A percentile compares a stretch with the other conserved stretches of the same genome.
Evolutionary conservation across 37 sponge, comb jelly and placozoan genomes (phyloP).

Genomic region (Halichondria panicea): DNA sequence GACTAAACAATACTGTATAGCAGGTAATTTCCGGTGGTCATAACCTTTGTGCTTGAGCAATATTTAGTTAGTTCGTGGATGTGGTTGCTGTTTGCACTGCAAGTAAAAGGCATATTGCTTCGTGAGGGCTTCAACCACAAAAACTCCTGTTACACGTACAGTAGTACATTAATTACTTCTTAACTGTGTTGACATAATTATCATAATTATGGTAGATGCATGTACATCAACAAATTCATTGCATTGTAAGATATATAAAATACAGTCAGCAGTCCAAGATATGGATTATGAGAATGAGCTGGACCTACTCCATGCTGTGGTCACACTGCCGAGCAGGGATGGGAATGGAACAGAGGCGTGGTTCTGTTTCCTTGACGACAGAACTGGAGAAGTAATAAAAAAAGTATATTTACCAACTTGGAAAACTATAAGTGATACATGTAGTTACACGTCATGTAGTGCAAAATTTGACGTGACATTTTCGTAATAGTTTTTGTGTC

Average conservation of each 20-base stretch:
- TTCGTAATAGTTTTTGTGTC: not conserved
- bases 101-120: too few relatives aligned
- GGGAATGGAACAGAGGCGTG: constrained; percentile 7
- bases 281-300: constrained; percentile 79
- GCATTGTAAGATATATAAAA: too few relatives aligned
- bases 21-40: too few relatives aligned
- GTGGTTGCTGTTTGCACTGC: too few relatives aligned
- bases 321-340: constrained; percentile 34
- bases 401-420: constrained; percentile 55
- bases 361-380: constrained; percentile 68
- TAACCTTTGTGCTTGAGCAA: too few relatives aligned
- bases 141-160: too few relatives aligned
- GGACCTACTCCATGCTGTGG: constrained; percentile 64
- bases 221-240: not conserved
- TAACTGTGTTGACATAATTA: too few relatives aligned
- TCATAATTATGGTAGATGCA: not conserved
- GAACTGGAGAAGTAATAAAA: constrained; percentile 42
- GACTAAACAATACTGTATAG: too few relatives aligned
- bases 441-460: not conserved
- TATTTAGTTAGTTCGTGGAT: too few relatives aligned
- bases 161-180: too few relatives aligned
- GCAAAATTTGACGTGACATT: not conserved
- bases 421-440: constrained; percentile 42
- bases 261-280: constrained; percentile 64
- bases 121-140: too few relatives aligned